Percentiles rank a stretch among this genome's conserved stretches.
Evolutionary conservation across 92 coral and sea anemone species (phyloP).

Genomic region (Siderastrea siderea): DNA sequence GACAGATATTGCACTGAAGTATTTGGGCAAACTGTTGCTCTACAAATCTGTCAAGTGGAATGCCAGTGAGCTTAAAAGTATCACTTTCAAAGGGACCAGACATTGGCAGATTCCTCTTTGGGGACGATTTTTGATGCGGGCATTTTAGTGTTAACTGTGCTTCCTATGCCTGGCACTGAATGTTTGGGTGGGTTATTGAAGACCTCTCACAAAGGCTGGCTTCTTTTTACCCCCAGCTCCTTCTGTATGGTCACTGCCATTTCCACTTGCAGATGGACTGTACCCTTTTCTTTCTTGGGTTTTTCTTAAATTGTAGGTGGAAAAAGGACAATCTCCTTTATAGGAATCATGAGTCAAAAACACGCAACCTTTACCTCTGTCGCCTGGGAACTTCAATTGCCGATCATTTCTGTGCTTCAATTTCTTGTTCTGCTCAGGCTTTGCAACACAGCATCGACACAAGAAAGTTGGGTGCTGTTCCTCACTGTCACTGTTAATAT

Average conservation of each 20-base stretch:
- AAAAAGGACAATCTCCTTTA: slow-evolving; percentile 29
- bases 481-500: slow-evolving; percentile 13
- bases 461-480: slow-evolving; percentile 23
- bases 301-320: slow-evolving; percentile 9
- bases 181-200: background rate
- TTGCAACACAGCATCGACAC: slow-evolving; percentile 48
- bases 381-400: slow-evolving; percentile 34
- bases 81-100: slow-evolving; percentile 36
- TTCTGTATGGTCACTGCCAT: slow-evolving; percentile 10
- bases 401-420: slow-evolving; percentile 31
- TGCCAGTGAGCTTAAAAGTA: slow-evolving; percentile 33
- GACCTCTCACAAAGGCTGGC: background rate
- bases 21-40: slow-evolving; percentile 48
- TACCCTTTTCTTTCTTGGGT: slow-evolving; percentile 33
- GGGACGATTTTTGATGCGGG: slow-evolving; percentile 5
- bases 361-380: slow-evolving; percentile 24
- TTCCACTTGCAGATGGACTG: slow-evolving; percentile 3
- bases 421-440: slow-evolving; percentile 39
- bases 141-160: slow-evolving; percentile 6
- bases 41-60: slow-evolving; percentile 49
- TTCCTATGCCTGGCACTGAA: background rate
- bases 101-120: background rate
- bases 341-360: slow-evolving; percentile 24
- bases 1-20: slow-evolving; percentile 36
- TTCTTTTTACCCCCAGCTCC: slow-evolving; percentile 19